Percentiles rank a stretch among this genome's conserved stretches.
phyloP scores from a whole-genome alignment of 2,888 invertebrate species.

The Endomychus coccineus region DNA sequence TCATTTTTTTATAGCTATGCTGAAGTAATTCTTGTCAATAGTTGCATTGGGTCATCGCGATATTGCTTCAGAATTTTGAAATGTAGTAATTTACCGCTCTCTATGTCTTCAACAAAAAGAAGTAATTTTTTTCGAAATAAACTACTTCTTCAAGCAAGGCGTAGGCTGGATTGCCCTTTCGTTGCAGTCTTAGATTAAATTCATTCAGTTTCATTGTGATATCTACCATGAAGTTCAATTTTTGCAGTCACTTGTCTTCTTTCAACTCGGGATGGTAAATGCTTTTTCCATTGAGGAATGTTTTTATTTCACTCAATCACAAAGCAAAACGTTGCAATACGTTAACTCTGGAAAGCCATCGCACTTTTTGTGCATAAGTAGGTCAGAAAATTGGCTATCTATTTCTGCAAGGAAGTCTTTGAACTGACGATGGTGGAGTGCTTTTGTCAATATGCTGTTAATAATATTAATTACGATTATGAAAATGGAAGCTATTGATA shows the following conservation, averaged over 20 bases:
- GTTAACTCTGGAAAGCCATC: conserved; percentile 5
- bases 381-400: no score
- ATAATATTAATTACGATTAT: no score
- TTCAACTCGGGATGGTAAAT: conserved; percentile 12
- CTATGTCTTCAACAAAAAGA: conserved; percentile 13
- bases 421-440: no score
- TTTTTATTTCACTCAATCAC: conserved; percentile 11
- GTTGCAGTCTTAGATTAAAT: conserved; percentile 28
- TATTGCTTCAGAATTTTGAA: conserved; percentile 16
- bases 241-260: conserved; percentile 24
- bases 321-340: conserved; percentile 14
- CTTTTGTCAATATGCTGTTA: no score
- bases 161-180: conserved; percentile 20
- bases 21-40: conserved; percentile 18
- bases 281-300: no score
- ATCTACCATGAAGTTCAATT: conserved; percentile 18
- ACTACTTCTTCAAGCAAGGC: conserved; percentile 13
- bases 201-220: conserved; percentile 19
- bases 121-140: conserved; percentile 17
- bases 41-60: conserved; percentile 13
- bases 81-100: conserved; percentile 19
- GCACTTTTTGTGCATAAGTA: conserved; percentile 6
- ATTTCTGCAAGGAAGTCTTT: no score
- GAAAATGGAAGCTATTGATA: no score
- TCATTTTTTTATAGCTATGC: conserved; percentile 18